phyloP scores from a whole-genome alignment of 2,888 invertebrate genomes.

The Campoplex capitator region DNA sequence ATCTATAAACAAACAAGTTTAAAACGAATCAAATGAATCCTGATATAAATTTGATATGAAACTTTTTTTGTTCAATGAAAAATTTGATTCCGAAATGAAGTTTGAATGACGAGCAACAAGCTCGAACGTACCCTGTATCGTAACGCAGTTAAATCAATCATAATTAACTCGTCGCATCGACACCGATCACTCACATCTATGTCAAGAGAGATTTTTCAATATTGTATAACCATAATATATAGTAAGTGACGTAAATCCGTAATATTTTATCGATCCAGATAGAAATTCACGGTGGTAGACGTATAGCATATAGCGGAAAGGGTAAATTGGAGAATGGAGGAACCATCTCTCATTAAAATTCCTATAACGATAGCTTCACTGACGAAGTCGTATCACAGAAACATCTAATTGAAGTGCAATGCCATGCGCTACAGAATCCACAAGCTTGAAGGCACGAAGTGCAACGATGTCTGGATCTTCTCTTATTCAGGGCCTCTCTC shows the following conservation, averaged over 20 bases:
- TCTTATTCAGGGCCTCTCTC: slow-evolving; percentile 43
- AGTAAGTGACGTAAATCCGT: not conserved
- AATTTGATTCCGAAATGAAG: not conserved
- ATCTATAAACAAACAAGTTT: not conserved
- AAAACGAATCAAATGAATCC: not conserved
- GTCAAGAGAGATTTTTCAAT: not conserved
- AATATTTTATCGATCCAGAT: not conserved
- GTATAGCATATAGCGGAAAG: not conserved
- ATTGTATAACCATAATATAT: not conserved
- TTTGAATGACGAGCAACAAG: not conserved
- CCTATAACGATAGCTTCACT: slow-evolving; percentile 44
- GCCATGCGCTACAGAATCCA: slow-evolving; percentile 41
- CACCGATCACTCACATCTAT: not conserved
- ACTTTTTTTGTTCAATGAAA: not conserved
- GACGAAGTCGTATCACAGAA: slow-evolving; percentile 59
- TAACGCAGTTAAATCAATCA: not conserved
- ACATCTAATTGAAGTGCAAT: slow-evolving; percentile 67
- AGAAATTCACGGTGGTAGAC: not conserved
- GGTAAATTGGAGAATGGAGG: slow-evolving; percentile 15
- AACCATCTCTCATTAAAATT: slow-evolving; percentile 63
- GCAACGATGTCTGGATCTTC: slow-evolving; percentile 33
- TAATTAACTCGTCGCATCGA: not conserved
- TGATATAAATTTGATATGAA: not conserved
- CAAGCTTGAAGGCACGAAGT: slow-evolving; percentile 38
- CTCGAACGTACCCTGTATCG: not conserved